Evolutionary conservation across 2,113 vertebrate species (phyloP).

Genomic region (Emydura subglobosa): DNA sequence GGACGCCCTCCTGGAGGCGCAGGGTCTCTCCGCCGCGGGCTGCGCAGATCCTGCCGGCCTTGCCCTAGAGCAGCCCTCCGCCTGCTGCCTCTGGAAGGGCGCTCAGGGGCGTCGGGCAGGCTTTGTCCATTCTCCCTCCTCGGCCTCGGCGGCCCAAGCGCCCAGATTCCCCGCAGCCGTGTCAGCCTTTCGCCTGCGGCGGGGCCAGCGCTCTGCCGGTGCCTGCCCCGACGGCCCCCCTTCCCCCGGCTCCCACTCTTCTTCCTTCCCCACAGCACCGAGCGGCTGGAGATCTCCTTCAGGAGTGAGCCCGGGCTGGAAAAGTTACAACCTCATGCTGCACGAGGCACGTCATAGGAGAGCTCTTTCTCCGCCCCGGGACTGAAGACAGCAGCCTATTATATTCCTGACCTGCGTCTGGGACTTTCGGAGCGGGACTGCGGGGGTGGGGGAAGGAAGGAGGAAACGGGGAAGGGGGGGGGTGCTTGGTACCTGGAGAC

Average conservation of each 20-base stretch:
- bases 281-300: not conserved
- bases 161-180: not conserved
- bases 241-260: too few species aligned
- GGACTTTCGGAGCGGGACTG: slow-evolving; percentile 22
- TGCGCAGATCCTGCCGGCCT: not conserved
- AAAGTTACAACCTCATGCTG: slow-evolving; percentile 22
- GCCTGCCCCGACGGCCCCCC: not conserved
- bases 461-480: slow-evolving; percentile 7
- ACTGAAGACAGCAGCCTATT: slow-evolving; percentile 45
- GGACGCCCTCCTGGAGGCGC: not conserved
- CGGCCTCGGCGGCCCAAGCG: not conserved
- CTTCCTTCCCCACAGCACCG: not conserved
- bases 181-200: not conserved
- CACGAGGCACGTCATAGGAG: slow-evolving; percentile 39
- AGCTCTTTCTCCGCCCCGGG: slow-evolving; percentile 56
- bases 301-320: slow-evolving; percentile 12
- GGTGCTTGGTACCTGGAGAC: slow-evolving; percentile 33
- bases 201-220: not conserved
- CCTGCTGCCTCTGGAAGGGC: not conserved
- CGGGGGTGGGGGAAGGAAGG: not conserved
- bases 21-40: not conserved
- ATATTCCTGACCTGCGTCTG: slow-evolving; percentile 30
- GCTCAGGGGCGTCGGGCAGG: not conserved
- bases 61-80: not conserved
- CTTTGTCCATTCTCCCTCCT: not conserved